Base-by-base conservation (phyloP, 1,140 invertebrate genomes). In the Drosophila varians region DNA sequence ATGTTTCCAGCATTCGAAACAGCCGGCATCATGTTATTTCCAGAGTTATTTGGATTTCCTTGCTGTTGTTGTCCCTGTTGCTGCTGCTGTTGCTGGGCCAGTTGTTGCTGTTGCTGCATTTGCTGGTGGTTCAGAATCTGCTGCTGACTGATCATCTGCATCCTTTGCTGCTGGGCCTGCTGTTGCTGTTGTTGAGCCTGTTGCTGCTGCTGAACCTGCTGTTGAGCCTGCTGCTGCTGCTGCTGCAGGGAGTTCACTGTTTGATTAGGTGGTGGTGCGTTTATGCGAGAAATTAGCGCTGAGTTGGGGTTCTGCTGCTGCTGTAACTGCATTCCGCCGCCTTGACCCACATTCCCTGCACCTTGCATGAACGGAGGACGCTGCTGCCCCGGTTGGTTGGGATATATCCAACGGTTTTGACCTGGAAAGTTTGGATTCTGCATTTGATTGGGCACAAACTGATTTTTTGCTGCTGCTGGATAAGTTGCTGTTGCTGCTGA, bases 241-340 rank as follows among this genome's bases (percentile, higher is more conserved):
- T 66, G 75, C 25, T 72, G 79, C 26, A 89, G 48, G 4, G 78
- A 65, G 56, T 73, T 91, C 5, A 91, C 88, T 0, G 76, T 77
- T 57, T 93, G 92, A 87, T 94, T 92, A 2, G 55, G 60, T 78
- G 94, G 94, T 3, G 95, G 94, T 43, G 94, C 94, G 23, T 94
- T 94, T 0, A 95, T 91, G 60, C 96, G 95, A 0, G 95, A 94
- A 64, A 95, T 94, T 0, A 95, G 83, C 4, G 94, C 94, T 62
- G 94, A 94, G 23, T 90, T 90, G 8, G 70, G 61, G 55, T 92
- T 91, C 52, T 91, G 91, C 28, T 79, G 38, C 57, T 68, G 64
- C 23, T 60, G 61, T 47, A 91, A 88, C 42, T 78, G 71, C 66
- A 60, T 92, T 91, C 53, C 77, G 84, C 55, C 89, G 28, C 47